Percentiles rank a stretch among this genome's conserved stretches.
Conservation (phyloP, 2,113 vertebrate species). For the Sporophila hypoxantha region DNA sequence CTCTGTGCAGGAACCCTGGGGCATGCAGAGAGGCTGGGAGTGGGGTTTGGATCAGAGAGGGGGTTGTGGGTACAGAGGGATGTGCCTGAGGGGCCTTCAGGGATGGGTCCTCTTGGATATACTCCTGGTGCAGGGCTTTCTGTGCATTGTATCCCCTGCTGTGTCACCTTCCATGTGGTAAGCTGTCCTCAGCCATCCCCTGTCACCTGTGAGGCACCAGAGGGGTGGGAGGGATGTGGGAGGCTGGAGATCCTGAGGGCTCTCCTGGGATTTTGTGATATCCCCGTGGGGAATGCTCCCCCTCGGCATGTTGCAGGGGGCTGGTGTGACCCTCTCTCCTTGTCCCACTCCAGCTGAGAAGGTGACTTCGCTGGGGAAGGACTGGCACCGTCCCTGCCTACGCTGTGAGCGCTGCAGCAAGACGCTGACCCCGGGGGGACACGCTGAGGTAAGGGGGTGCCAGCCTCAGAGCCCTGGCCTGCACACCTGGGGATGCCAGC, state of each 20-base stretch:
- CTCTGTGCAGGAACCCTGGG: neutral
- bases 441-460: conserved; percentile 82
- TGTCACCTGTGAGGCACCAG: neutral
- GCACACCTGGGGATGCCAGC: accelerated
- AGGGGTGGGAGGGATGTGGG: neutral
- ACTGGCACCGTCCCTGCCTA: conserved; percentile 96
- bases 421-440: conserved; percentile 88
- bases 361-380: conserved; percentile 96
- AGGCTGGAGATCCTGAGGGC: neutral
- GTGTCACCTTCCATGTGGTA: neutral
- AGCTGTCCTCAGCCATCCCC: neutral
- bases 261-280: neutral
- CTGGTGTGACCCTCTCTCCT: neutral
- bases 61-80: neutral
- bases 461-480: accelerated
- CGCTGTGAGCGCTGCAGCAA: conserved; percentile 93
- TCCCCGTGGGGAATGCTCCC: accelerated
- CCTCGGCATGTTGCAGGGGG: neutral
- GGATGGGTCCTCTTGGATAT: neutral
- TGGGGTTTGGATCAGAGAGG: neutral
- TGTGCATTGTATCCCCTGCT: neutral
- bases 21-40: neutral
- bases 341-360: conserved; percentile 81
- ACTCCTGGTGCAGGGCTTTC: neutral
- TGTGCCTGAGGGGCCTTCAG: neutral